Base-by-base conservation (phyloP, 2,113 vertebrate genomes). In the Ursus arctos region DNA sequence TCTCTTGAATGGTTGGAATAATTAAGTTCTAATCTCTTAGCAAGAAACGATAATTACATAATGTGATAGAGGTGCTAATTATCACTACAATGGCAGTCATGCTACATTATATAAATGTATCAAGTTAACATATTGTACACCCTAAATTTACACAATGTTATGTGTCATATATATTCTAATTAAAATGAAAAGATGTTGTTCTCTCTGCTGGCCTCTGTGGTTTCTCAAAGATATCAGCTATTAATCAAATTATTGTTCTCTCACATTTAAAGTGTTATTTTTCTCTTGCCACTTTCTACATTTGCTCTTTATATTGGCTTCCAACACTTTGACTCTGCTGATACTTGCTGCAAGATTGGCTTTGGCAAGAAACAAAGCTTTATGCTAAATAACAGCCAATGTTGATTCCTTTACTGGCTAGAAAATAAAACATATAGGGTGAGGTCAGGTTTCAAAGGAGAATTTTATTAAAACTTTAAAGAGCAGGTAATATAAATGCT, bases 301-400 rank as follows among this genome's bases (percentile, higher is more conserved):
- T 43, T 93, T 33, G 53, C 4, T 88, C 55, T 47, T 33, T 72
- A 57, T 72, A 72, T 72, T 76, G 81, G 47, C 47, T 72, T 94
- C 96, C 96, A 88, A 88, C 71, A 94, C 94, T 92, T 97, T 96
- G 57, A 33, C 63, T 91, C 95, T 98, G 93, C 96, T 57, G n/a
- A 90, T 98, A 90, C 95, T 74, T 65, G 71, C n/a, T 97, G 77
- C n/a, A 43, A 81, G 82, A 93, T 57, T 94, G 97, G 21, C 84
- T 94, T 96, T 77, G 80, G 88, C 61, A 92, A 81, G 55, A 91
- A 97, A 96, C 94, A 80, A 74, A 96, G 88, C 14, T 21, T 84
- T 67, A 61, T 93, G 96, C 59, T 43, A 88, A 90, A 61, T 94
- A 16, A 6, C 40, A 95, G 6, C 24, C 74, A 43, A 40, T 83